Evolutionary conservation across 2,888 invertebrate genomes (phyloP).

Genomic region (Apomyelois bistriatella): DNA sequence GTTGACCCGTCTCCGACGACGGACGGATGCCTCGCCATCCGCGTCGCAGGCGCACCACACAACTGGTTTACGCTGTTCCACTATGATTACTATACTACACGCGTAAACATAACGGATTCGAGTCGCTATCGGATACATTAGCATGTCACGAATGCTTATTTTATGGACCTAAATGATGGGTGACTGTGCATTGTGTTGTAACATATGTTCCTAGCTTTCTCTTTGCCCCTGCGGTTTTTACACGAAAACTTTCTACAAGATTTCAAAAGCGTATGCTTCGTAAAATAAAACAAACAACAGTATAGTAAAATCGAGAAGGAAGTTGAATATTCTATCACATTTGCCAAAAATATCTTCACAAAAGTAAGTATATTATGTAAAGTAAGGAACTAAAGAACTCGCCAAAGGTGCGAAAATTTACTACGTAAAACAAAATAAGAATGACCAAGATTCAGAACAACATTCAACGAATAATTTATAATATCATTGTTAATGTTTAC

Average conservation of each 20-base stretch:
- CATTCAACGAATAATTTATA: too few species aligned
- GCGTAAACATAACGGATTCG: slow-evolving; percentile 10
- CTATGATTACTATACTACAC: slow-evolving; percentile 35
- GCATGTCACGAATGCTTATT: slow-evolving; percentile 2
- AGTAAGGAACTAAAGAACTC: too few species aligned
- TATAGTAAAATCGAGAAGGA: too few species aligned
- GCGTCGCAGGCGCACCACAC: slow-evolving; percentile 33
- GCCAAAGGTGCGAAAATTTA: too few species aligned
- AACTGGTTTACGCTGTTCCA: slow-evolving; percentile 45
- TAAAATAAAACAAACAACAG: background rate
- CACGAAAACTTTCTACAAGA: slow-evolving; percentile 26
- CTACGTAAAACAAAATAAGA: too few species aligned
- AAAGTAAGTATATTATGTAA: too few species aligned
- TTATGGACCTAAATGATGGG: slow-evolving; percentile 17
- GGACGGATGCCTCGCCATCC: slow-evolving; percentile 40
- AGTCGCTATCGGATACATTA: slow-evolving; percentile 7
- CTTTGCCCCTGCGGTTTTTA: slow-evolving; percentile 31
- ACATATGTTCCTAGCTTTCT: slow-evolving; percentile 36
- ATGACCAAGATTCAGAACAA: too few species aligned
- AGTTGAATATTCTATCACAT: too few species aligned
- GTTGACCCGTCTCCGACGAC: slow-evolving; percentile 53
- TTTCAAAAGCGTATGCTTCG: background rate
- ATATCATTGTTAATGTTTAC: too few species aligned
- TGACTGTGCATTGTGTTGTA: slow-evolving; percentile 25
- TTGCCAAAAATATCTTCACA: too few species aligned